Evolutionary conservation across 2,888 invertebrate species (phyloP).

Genomic region (Marasmarcha lunaedactyla): DNA sequence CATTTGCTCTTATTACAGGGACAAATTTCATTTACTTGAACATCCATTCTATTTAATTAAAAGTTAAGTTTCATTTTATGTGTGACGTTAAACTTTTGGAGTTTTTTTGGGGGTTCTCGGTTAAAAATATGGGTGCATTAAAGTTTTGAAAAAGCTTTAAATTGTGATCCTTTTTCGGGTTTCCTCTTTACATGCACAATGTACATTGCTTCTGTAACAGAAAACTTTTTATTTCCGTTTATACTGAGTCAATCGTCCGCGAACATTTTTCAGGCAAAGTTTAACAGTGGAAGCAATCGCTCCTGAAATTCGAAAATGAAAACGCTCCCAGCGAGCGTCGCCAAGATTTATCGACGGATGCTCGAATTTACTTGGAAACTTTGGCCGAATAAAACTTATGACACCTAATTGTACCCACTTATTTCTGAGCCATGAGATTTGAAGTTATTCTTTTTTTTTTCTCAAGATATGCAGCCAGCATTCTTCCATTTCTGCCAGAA

Average conservation of each 20-base stretch:
- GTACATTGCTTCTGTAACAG: constrained; percentile 62
- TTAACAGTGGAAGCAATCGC: constrained; percentile 70
- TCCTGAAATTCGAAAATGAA: constrained; percentile 72
- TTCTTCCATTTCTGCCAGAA: background rate
- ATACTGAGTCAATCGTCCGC: constrained; percentile 69
- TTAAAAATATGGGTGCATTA: too few relatives aligned
- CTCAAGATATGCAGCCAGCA: background rate
- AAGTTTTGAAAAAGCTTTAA: constrained; percentile 40
- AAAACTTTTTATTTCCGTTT: constrained; percentile 71
- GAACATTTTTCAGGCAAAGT: constrained; percentile 71
- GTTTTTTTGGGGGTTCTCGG: background rate
- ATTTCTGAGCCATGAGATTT: constrained; percentile 57
- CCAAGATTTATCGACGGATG: constrained; percentile 70
- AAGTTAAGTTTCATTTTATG: background rate
- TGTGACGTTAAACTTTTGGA: constrained; percentile 21
- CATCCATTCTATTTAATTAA: constrained; percentile 10
- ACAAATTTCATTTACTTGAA: constrained; percentile 36
- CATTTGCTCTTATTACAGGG: constrained; percentile 39
- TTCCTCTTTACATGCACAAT: constrained; percentile 58
- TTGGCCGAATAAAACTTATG: constrained; percentile 67
- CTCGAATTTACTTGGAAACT: constrained; percentile 69
- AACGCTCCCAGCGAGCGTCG: constrained; percentile 68
- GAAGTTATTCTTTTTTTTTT: constrained; percentile 6
- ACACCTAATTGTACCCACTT: constrained; percentile 51
- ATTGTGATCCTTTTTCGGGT: constrained; percentile 47